Percentiles rank a stretch among this genome's conserved stretches.
Evolutionary conservation across 2,888 invertebrate genomes (phyloP).

Genomic region (Pseudococcus viburni): DNA sequence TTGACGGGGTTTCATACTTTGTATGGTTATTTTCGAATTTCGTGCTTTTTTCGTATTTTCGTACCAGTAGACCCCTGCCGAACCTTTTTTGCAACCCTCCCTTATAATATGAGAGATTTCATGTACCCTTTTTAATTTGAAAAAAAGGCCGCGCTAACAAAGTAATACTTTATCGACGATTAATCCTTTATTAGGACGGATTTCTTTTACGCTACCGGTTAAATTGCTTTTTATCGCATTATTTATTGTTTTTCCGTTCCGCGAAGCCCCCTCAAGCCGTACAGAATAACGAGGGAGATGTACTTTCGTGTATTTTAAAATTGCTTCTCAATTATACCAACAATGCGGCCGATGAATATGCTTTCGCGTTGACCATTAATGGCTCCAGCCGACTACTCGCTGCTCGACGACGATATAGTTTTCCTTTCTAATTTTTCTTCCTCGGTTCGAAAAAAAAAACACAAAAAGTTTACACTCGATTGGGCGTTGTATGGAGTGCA

Average conservation of each 20-base stretch:
- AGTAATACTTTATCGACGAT: conserved; percentile 51
- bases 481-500: neutral
- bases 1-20: no score
- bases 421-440: conserved; percentile 43
- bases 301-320: conserved; percentile 22
- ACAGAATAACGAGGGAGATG: neutral
- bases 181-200: conserved; percentile 44
- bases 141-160: neutral
- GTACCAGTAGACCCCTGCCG: no score
- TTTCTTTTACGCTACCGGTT: conserved; percentile 24
- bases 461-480: conserved; percentile 50
- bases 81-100: no score
- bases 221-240: conserved; percentile 53
- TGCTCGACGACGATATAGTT: neutral
- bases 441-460: neutral
- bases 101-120: no score
- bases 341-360: conserved; percentile 25
- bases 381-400: neutral
- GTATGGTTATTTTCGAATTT: no score
- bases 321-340: conserved; percentile 34
- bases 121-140: conserved; percentile 48
- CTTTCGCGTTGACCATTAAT: conserved; percentile 13
- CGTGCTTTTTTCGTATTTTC: no score
- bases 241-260: conserved; percentile 9
- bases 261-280: neutral